phyloP scores from a whole-genome alignment of 2,113 vertebrate genomes.

The Zosterops hypoxanthus region DNA sequence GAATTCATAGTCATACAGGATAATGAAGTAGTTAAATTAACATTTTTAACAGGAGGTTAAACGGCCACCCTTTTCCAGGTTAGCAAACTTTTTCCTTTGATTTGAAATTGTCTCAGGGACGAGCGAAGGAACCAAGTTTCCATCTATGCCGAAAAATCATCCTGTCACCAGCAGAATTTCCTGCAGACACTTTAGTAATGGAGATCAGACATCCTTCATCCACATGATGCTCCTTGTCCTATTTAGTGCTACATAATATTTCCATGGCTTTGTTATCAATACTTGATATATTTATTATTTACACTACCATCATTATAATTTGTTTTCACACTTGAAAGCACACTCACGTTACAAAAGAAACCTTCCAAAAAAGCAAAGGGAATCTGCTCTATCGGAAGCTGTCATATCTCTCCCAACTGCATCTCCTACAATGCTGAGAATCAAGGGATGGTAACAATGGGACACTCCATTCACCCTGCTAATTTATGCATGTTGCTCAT shows the following conservation, averaged over 20 bases:
- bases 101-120: neutral
- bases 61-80: neutral
- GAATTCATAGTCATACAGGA: neutral
- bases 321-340: neutral
- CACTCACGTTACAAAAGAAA: neutral
- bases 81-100: neutral
- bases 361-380: neutral
- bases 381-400: neutral
- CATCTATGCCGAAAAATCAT: neutral
- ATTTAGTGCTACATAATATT: neutral
- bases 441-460: neutral
- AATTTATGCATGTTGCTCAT: slow-evolving; percentile 47
- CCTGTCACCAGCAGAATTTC: neutral
- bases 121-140: neutral
- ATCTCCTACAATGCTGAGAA: neutral
- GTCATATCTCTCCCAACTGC: neutral
- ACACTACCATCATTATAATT: neutral
- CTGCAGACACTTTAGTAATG: neutral
- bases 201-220: neutral
- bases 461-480: neutral
- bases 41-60: neutral
- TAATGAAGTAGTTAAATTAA: neutral
- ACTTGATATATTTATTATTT: neutral
- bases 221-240: neutral
- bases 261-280: neutral